phyloP scores from a whole-genome alignment of 23 tunicate genomes.

The Ciona savignyi region DNA sequence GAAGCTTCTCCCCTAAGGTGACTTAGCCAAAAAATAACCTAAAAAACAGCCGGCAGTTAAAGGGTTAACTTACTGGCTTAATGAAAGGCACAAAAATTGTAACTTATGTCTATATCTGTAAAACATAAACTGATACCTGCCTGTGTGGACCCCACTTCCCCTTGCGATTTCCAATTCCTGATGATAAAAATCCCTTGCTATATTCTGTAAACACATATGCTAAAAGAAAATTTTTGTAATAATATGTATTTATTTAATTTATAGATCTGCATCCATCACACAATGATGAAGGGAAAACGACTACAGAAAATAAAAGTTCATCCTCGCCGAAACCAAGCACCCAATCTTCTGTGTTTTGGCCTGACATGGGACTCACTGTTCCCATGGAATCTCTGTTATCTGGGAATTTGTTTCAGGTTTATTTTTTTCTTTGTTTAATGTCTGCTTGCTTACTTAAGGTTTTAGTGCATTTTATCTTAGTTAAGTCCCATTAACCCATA shows the following conservation, averaged over 20 bases:
- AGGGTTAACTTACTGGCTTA: too few species aligned
- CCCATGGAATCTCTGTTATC: conserved; percentile 51
- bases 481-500: too few species aligned
- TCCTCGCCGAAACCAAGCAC: conserved; percentile 5
- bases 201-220: background rate
- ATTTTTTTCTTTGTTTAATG: too few species aligned
- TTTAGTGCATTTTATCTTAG: too few species aligned
- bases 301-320: background rate
- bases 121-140: background rate
- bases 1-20: too few species aligned
- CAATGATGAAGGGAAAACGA: background rate
- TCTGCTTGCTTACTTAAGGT: too few species aligned
- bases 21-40: too few species aligned
- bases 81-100: too few species aligned
- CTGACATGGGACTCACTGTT: conserved; percentile 53
- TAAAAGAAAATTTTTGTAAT: too few species aligned
- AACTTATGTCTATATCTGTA: too few species aligned
- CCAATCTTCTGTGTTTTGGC: conserved; percentile 12
- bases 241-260: background rate
- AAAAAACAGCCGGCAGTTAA: too few species aligned
- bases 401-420: conserved; percentile 31
- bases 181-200: background rate
- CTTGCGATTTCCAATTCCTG: background rate
- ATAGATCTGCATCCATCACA: background rate
- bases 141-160: background rate